Base-by-base conservation (phyloP, 2,797 vertebrate species). In the Crotalus adamanteus region DNA sequence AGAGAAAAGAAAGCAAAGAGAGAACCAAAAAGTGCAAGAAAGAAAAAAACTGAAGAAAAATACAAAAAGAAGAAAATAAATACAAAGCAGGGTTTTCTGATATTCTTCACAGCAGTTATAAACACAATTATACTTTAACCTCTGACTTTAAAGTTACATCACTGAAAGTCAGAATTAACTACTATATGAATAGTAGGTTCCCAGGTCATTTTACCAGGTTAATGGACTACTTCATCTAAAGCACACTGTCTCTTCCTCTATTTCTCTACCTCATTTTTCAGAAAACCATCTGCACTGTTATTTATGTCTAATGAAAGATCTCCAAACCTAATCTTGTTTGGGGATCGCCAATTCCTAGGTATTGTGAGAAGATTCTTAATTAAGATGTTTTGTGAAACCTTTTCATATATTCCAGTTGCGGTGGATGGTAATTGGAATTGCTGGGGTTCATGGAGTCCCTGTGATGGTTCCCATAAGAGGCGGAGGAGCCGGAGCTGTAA, bases 371-470 rank as follows among this genome's bases (percentile, higher is more conserved):
- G 47, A 0, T 6, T 37, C 28, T 28, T 28, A 0, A 18, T 55
- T 26, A 5, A 13, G 1, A 2, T 22, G 0, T 90, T 12, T 1
- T 2, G 0, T 6, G 1, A 7, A 85, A 63, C 85, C 61, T 42
- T 95, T 87, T 31, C 63, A 1, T 94, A 51, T 92, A 18, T 95
- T 93, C 4, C 91, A 99, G 99, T 97, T 93, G 95, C 87, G 0
- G 97, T 99, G 9, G 98, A 99, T 53, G 99, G 99, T 1, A 97
- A 92, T 89, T 99, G 99, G 99, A 96, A 98, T 91, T 99, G 99
- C 96, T 99, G 99, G 99, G 98, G 98, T 9, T 87, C 97, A 0
- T 99, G 99, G 99, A 99, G 97, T 55, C 0, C 65, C 0, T 99
- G 99, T 0, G 95, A 96, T 2, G 65, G 95, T 51, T 95, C 97